Evolutionary conservation across 2,888 invertebrate genomes (phyloP).

Genomic region (Ectobius pallidus): DNA sequence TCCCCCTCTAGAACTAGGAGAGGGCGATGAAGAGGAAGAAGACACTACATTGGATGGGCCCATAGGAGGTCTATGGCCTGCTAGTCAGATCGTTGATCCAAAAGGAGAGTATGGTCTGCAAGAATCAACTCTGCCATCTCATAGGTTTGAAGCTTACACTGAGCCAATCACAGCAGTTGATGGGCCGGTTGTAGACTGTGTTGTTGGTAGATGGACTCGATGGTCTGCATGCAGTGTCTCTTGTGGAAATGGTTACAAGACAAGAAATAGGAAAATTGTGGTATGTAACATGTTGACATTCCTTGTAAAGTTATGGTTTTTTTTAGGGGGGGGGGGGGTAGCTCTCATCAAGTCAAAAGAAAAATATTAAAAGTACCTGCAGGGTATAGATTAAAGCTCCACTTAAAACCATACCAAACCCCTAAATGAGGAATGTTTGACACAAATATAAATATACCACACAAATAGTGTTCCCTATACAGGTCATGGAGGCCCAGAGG

Average conservation of each 20-base stretch:
- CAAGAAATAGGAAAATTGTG: neutral
- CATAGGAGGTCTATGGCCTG: neutral
- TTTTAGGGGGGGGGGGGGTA: too few relatives aligned
- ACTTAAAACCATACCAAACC: too few relatives aligned
- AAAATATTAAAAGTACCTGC: too few relatives aligned
- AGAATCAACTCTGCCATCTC: neutral
- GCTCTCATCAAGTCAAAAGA: too few relatives aligned
- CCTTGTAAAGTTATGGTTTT: too few relatives aligned
- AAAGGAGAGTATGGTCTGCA: neutral
- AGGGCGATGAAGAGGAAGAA: neutral
- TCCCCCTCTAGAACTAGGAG: too few relatives aligned
- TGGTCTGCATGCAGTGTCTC: neutral
- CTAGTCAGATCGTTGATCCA: neutral
- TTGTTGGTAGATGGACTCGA: neutral
- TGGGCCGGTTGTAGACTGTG: neutral
- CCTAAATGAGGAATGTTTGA: too few relatives aligned
- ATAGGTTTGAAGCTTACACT: neutral
- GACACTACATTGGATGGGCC: neutral
- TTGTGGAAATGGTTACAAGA: neutral
- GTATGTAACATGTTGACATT: too few relatives aligned
- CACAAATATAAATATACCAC: too few relatives aligned
- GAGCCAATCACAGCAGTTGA: neutral
- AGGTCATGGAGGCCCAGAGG: too few relatives aligned
- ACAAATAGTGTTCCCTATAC: too few relatives aligned
- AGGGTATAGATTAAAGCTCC: too few relatives aligned